A percentile compares a stretch with the other conserved stretches of the same genome.
These are phyloP conservation scores for Crambe crambe DNA, from an alignment of 37 sponge, comb jelly and placozoan species.

Conservation along the genomic window DNA sequence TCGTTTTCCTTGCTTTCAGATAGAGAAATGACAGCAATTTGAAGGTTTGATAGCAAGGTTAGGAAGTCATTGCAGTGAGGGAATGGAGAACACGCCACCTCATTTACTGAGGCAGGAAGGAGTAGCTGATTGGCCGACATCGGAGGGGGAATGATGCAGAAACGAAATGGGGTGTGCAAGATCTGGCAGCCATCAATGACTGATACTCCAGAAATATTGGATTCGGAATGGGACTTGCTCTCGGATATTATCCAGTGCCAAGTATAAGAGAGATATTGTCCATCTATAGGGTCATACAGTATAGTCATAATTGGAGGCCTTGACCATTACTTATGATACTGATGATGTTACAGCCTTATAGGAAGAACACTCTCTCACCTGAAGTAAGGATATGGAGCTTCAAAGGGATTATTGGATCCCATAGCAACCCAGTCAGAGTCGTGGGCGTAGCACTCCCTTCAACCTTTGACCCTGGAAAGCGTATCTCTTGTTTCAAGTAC, in stretches of 20 bases:
- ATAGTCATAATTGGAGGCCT: background rate
- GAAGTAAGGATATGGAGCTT: slow-evolving; percentile 74
- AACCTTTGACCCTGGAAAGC: slow-evolving; percentile 3
- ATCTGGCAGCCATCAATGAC: slow-evolving; percentile 86
- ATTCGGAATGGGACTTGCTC: slow-evolving; percentile 29
- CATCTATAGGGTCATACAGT: slow-evolving; percentile 36
- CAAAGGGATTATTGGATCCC: slow-evolving; percentile 77
- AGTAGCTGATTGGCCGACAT: slow-evolving; percentile 62
- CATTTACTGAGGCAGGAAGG: slow-evolving; percentile 36
- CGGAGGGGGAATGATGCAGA: slow-evolving; percentile 88
- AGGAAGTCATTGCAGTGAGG: slow-evolving; percentile 56
- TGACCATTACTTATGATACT: background rate
- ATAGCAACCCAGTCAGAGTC: slow-evolving; percentile 34
- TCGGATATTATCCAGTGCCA: slow-evolving; percentile 56
- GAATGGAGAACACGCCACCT: slow-evolving; percentile 71
- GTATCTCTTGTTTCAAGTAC: slow-evolving; percentile 94
- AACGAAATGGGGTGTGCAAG: slow-evolving; percentile 84
- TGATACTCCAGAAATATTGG: slow-evolving; percentile 57
- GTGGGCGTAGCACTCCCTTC: background rate
- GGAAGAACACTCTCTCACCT: slow-evolving; percentile 15
- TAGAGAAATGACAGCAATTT: slow-evolving; percentile 29
- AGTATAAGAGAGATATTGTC: slow-evolving; percentile 63
- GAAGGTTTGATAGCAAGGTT: slow-evolving; percentile 24
- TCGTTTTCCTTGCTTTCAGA: background rate
- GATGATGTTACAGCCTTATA: background rate